Evolutionary conservation across 2,113 vertebrate genomes (phyloP).

Genomic region (Azemiops feae): DNA sequence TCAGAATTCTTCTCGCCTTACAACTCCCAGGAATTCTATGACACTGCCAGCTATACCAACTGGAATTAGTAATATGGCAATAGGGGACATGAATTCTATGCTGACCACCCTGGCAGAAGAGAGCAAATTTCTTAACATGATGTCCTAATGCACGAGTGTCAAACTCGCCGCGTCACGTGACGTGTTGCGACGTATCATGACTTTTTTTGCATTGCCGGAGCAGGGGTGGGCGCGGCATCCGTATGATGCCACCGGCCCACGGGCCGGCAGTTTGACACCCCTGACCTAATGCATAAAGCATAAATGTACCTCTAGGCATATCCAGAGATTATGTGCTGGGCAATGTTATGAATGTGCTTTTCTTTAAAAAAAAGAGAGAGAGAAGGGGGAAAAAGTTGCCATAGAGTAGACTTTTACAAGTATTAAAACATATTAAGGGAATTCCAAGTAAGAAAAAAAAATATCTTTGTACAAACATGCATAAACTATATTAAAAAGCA

Average conservation of each 20-base stretch:
- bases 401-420: slow-evolving; percentile 48
- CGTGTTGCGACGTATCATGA: no score
- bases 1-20: slow-evolving; percentile 95
- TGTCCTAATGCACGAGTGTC: slow-evolving; percentile 74
- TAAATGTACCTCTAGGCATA: slow-evolving; percentile 44
- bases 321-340: slow-evolving; percentile 46
- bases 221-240: no score
- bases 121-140: slow-evolving; percentile 96
- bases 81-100: slow-evolving; percentile 99
- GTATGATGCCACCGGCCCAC: no score
- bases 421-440: slow-evolving; percentile 65
- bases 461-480: slow-evolving; percentile 57
- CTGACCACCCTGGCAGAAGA: slow-evolving; percentile 95
- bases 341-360: slow-evolving; percentile 62
- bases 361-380: slow-evolving; percentile 6
- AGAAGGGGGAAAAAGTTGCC: slow-evolving; percentile 8
- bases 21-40: slow-evolving; percentile 93
- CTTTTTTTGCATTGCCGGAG: no score
- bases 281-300: slow-evolving; percentile 69
- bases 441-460: slow-evolving; percentile 43
- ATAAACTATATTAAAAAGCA: slow-evolving; percentile 52
- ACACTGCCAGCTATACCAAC: slow-evolving; percentile 87
- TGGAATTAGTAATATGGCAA: slow-evolving; percentile 97
- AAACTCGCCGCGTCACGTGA: no score
- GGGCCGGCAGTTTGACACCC: no score